phyloP scores from a whole-genome alignment of 2,888 invertebrate genomes.

The Cheilosia scutellata region DNA sequence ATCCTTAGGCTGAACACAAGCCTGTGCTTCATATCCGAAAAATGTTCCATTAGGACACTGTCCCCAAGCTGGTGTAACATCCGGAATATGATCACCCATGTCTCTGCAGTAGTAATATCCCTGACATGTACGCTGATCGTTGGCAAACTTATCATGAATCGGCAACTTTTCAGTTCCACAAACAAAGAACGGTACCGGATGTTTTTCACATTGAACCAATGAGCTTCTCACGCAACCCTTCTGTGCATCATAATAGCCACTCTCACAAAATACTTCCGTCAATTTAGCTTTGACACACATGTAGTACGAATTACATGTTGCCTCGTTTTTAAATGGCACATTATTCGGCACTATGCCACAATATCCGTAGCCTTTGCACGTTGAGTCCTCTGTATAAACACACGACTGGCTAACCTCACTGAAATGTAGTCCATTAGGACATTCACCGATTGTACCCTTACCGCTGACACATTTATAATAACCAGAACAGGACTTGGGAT shows the following conservation, averaged over 20 bases:
- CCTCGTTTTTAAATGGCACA: constrained; percentile 77
- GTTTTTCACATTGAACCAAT: constrained; percentile 76
- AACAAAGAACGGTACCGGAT: constrained; percentile 78
- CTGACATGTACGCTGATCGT: constrained; percentile 79
- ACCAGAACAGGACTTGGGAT: constrained; percentile 78
- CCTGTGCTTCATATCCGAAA: constrained; percentile 76
- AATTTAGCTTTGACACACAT: constrained; percentile 71
- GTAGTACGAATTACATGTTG: constrained; percentile 78
- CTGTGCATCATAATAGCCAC: constrained; percentile 77
- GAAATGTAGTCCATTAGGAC: constrained; percentile 76
- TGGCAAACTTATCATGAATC: constrained; percentile 78
- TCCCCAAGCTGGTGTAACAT: constrained; percentile 77
- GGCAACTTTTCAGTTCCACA: constrained; percentile 80
- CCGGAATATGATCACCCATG: constrained; percentile 78
- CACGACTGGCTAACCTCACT: constrained; percentile 73
- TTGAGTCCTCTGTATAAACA: constrained; percentile 72
- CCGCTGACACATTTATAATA: constrained; percentile 78
- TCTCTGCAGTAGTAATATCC: constrained; percentile 80
- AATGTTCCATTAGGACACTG: constrained; percentile 78
- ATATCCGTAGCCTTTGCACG: constrained; percentile 77
- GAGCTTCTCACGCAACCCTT: constrained; percentile 77
- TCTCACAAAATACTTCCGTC: constrained; percentile 58
- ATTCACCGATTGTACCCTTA: constrained; percentile 66
- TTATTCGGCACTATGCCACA: constrained; percentile 78
- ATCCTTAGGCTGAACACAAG: constrained; percentile 74